Conservation (phyloP, 2,888 invertebrate genomes). For the Cosmia pyralina region DNA sequence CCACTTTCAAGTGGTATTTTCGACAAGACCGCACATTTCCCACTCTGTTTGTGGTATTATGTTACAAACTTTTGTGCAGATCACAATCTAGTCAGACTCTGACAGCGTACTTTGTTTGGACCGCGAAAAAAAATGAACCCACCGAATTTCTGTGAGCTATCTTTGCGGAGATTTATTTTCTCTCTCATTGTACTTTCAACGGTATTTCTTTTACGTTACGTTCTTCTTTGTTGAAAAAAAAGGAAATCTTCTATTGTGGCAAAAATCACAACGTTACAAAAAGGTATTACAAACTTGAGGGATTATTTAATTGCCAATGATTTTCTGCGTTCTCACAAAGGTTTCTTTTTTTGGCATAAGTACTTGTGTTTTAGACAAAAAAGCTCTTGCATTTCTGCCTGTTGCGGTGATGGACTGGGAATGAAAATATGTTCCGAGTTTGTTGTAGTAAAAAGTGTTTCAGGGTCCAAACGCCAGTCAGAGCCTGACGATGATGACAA, state of each 20-base stretch:
- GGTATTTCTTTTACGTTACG: constrained; percentile 44
- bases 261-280: constrained; percentile 41
- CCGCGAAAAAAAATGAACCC: constrained; percentile 51
- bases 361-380: constrained; percentile 7
- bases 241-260: constrained; percentile 41
- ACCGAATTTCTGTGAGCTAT: constrained; percentile 64
- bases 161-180: constrained; percentile 61
- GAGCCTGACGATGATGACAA: constrained; percentile 75
- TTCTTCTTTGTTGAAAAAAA: constrained; percentile 41
- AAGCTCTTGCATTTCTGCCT: not conserved
- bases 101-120: constrained; percentile 73
- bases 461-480: constrained; percentile 60
- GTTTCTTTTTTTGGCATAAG: constrained; percentile 13
- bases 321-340: constrained; percentile 28
- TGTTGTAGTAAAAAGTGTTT: constrained; percentile 2
- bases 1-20: constrained; percentile 86
- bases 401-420: not conserved
- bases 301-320: constrained; percentile 45
- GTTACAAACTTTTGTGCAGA: constrained; percentile 83
- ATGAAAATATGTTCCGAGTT: not conserved
- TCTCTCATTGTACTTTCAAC: constrained; percentile 55
- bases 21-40: constrained; percentile 77
- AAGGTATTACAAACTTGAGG: constrained; percentile 38
- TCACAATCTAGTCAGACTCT: constrained; percentile 85
- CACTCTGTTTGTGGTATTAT: constrained; percentile 77